Evolutionary conservation across 2,797 vertebrate genomes (phyloP).

Genomic region (Gadopsis bispinosus): DNA sequence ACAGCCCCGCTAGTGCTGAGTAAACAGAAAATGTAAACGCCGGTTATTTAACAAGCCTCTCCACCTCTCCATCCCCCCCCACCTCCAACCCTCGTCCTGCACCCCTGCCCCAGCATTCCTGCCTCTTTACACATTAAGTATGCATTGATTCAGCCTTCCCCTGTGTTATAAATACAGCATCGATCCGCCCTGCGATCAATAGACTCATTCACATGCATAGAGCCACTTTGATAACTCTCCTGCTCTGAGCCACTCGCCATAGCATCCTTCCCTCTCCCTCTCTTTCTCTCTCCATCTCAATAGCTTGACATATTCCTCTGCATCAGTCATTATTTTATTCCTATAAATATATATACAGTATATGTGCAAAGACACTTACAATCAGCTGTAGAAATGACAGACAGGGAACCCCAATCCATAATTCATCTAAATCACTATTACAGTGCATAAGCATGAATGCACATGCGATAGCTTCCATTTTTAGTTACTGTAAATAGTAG

Average conservation of each 20-base stretch:
- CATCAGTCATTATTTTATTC: slow-evolving; percentile 65
- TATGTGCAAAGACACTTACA: slow-evolving; percentile 47
- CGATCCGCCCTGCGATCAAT: slow-evolving; percentile 87
- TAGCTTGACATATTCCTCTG: slow-evolving; percentile 58
- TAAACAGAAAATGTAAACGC: slow-evolving; percentile 80
- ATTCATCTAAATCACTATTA: slow-evolving; percentile 60
- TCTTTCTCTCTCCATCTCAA: slow-evolving; percentile 45
- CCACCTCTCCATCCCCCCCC: slow-evolving; percentile 64
- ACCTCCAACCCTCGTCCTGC: slow-evolving; percentile 73
- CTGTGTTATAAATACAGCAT: slow-evolving; percentile 89
- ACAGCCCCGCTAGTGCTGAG: slow-evolving; percentile 73
- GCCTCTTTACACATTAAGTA: slow-evolving; percentile 86
- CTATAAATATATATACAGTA: slow-evolving; percentile 54
- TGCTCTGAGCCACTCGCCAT: slow-evolving; percentile 87
- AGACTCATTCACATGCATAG: slow-evolving; percentile 94
- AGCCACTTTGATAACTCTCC: slow-evolving; percentile 89
- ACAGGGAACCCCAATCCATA: slow-evolving; percentile 48
- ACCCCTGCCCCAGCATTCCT: slow-evolving; percentile 73
- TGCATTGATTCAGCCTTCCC: slow-evolving; percentile 86
- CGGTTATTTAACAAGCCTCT: slow-evolving; percentile 79
- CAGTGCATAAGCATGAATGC: slow-evolving; percentile 23
- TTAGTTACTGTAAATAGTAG: slow-evolving; percentile 50
- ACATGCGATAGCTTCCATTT: slow-evolving; percentile 35
- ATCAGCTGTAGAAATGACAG: slow-evolving; percentile 62
- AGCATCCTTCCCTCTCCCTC: slow-evolving; percentile 74